phyloP scores from a whole-genome alignment of 2,113 vertebrate species.

The Dolichotis patagonum region DNA sequence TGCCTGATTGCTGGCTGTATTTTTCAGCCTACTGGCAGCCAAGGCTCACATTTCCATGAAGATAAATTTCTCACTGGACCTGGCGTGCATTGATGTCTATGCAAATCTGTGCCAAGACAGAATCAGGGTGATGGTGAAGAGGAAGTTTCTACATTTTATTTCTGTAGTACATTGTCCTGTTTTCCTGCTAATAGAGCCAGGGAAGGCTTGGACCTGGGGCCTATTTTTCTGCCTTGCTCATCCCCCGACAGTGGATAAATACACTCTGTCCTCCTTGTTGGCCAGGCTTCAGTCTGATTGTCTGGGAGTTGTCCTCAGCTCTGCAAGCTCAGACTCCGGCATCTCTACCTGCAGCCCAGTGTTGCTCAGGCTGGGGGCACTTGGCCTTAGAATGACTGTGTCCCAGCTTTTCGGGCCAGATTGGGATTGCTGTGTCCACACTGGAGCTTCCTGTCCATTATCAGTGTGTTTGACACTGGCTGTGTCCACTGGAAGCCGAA shows the following conservation, averaged over 20 bases:
- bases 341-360: constrained; percentile 86
- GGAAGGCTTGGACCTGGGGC: constrained; percentile 87
- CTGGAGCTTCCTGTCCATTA: constrained; percentile 92
- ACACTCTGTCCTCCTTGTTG: constrained; percentile 89
- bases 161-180: constrained; percentile 91
- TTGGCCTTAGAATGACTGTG: constrained; percentile 83
- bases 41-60: constrained; percentile 87
- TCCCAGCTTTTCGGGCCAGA: constrained; percentile 84
- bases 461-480: constrained; percentile 87
- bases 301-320: constrained; percentile 84
- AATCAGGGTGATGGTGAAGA: constrained; percentile 88
- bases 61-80: constrained; percentile 87
- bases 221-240: constrained; percentile 92
- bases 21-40: constrained; percentile 84
- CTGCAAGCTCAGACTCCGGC: constrained; percentile 78
- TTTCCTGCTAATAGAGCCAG: constrained; percentile 90
- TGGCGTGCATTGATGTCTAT: constrained; percentile 86
- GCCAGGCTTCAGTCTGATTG: constrained; percentile 93
- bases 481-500: constrained; percentile 85
- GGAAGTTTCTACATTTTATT: constrained; percentile 94
- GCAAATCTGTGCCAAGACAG: constrained; percentile 84
- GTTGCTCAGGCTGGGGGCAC: constrained; percentile 84
- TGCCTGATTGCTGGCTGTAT: constrained; percentile 80
- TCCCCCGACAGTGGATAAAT: constrained; percentile 92
- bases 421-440: constrained; percentile 90